These are phyloP conservation scores for Trissonchulus sp. DNA, from an alignment of 2,888 invertebrate species.

Conservation along the genomic window DNA sequence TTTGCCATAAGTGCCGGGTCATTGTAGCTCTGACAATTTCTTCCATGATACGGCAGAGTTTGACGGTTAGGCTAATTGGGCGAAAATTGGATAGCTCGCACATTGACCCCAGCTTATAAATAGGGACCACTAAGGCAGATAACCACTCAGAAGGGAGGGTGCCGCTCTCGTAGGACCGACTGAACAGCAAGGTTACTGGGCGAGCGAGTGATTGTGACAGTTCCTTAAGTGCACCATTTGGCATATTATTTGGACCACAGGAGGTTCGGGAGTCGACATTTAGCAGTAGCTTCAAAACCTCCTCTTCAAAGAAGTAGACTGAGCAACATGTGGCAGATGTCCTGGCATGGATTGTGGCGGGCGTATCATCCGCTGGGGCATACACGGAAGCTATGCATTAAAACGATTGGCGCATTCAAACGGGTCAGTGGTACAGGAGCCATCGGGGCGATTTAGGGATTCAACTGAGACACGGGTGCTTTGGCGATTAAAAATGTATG, in stretches of 20 bases:
- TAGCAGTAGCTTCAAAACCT: too few species aligned
- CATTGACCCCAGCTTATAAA: background rate
- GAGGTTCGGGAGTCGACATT: too few species aligned
- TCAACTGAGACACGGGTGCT: background rate
- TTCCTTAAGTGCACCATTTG: too few species aligned
- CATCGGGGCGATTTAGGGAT: background rate
- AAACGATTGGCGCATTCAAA: background rate
- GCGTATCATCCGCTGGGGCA: too few species aligned
- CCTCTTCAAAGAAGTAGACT: too few species aligned
- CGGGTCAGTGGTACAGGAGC: background rate
- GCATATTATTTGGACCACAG: too few species aligned
- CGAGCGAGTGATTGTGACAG: too few species aligned
- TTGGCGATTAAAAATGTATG: background rate
- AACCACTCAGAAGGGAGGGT: background rate
- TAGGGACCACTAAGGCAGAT: background rate
- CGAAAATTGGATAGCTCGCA: background rate
- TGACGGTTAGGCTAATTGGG: background rate
- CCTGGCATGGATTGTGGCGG: too few species aligned
- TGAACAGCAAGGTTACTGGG: background rate
- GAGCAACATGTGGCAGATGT: too few species aligned
- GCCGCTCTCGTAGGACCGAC: background rate
- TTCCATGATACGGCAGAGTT: background rate
- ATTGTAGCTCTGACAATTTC: background rate
- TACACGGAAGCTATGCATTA: background rate
- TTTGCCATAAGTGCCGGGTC: too few species aligned